Conservation (phyloP, 2,797 vertebrate species). For the Scyliorhinus canicula region DNA sequence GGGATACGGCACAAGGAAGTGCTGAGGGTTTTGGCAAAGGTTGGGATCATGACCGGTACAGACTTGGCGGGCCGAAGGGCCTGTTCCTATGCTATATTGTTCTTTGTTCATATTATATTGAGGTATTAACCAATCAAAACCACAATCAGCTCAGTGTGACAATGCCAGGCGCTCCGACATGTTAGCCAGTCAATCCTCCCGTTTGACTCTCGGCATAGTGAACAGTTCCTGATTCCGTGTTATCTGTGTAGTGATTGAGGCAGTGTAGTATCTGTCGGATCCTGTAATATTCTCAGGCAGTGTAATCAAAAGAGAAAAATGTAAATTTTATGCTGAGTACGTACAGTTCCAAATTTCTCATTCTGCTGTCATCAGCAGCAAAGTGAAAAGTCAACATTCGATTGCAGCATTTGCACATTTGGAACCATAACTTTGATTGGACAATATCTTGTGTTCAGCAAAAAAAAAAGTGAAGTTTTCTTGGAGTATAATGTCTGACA, state of each 20-base stretch:
- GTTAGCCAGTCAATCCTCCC: background rate
- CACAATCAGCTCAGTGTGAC: background rate
- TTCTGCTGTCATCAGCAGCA: conserved; percentile 9
- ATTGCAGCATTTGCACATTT: background rate
- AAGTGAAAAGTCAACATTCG: conserved; percentile 6
- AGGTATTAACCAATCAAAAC: background rate
- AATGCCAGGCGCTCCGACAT: background rate
- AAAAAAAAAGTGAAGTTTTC: background rate
- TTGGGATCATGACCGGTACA: too few relatives aligned
- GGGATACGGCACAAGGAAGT: too few relatives aligned
- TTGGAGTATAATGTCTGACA: background rate
- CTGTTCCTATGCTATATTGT: too few relatives aligned
- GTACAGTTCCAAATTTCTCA: background rate
- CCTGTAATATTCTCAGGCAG: background rate
- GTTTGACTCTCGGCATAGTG: background rate
- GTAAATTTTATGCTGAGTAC: conserved; percentile 29
- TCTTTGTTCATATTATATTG: too few relatives aligned
- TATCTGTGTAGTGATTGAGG: background rate
- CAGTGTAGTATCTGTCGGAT: background rate
- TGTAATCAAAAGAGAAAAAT: conserved; percentile 8
- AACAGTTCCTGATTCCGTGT: background rate
- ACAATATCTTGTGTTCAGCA: background rate
- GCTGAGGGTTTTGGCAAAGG: too few relatives aligned
- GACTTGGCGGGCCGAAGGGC: too few relatives aligned
- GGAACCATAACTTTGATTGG: background rate